These are phyloP conservation scores for Urosaurus nigricauda DNA, from an alignment of 2,797 vertebrate genomes.

Conservation along the genomic window DNA sequence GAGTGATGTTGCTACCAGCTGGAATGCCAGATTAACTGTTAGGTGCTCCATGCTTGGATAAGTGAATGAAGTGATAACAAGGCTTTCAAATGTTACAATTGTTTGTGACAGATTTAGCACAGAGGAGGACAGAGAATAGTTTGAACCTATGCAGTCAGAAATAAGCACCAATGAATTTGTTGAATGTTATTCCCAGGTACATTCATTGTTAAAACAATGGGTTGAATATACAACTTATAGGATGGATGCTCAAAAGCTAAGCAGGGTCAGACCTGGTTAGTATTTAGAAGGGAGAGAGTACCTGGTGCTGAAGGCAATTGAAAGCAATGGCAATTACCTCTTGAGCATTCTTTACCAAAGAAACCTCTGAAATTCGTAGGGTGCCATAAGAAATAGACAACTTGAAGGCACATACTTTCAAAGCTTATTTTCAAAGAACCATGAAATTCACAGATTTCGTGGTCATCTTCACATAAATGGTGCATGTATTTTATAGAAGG, in stretches of 20 bases:
- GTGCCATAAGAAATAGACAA: too few relatives aligned
- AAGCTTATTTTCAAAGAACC: background rate
- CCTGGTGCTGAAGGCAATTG: too few relatives aligned
- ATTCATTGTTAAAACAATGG: background rate
- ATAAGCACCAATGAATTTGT: background rate
- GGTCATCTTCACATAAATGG: background rate
- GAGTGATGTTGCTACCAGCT: background rate
- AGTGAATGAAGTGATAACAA: background rate
- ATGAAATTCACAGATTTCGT: background rate
- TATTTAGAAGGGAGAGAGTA: too few relatives aligned
- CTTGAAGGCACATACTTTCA: background rate
- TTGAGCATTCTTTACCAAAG: too few relatives aligned
- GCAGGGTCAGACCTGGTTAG: too few relatives aligned
- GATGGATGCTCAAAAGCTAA: too few relatives aligned
- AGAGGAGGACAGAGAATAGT: background rate
- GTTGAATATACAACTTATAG: fast-evolving
- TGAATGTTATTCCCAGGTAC: background rate
- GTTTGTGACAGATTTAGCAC: background rate
- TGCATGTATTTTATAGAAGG: background rate
- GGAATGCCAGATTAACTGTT: background rate
- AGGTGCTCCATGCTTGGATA: background rate
- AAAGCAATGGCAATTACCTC: too few relatives aligned
- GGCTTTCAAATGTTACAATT: background rate
- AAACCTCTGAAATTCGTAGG: too few relatives aligned
- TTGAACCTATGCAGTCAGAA: background rate